A percentile compares a stretch with the other conserved stretches of the same genome.
These are phyloP conservation scores for Pipistrellus pipistrellus DNA, from an alignment of 2,797 vertebrate genomes.

Conservation along the genomic window DNA sequence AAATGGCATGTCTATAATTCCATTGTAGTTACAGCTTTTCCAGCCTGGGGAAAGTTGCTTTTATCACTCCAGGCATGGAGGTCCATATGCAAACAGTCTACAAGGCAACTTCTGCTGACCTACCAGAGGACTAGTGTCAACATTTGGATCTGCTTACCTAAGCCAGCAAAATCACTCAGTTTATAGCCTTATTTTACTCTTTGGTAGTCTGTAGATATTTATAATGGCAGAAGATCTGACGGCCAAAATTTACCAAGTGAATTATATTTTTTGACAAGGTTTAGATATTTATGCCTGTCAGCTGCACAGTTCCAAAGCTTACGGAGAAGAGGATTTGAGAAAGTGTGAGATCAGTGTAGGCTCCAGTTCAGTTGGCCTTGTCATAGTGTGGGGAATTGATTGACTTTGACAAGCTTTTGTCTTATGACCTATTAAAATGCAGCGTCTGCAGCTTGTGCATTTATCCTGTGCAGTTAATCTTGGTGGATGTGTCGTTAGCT, in stretches of 20 bases:
- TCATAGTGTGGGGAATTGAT: constrained; percentile 73
- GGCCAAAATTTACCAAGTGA: constrained; percentile 47
- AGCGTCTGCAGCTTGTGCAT: constrained; percentile 80
- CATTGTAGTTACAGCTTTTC: constrained; percentile 41
- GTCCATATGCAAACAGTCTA: constrained; percentile 40
- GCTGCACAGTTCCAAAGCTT: constrained; percentile 10
- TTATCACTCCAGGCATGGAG: not conserved
- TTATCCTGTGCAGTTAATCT: constrained; percentile 80
- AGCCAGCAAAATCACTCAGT: not conserved
- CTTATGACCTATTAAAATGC: constrained; percentile 83
- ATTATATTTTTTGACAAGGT: not conserved
- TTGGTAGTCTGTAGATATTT: constrained; percentile 44
- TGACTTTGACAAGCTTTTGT: constrained; percentile 86
- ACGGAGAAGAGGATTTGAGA: constrained; percentile 76
- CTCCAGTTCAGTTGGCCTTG: constrained; percentile 70
- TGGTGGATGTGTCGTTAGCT: constrained; percentile 74
- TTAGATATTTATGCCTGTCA: constrained; percentile 46
- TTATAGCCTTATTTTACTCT: constrained; percentile 13
- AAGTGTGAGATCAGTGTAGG: constrained; percentile 70
- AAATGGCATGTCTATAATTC: constrained; percentile 54
- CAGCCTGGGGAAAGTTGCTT: not conserved
- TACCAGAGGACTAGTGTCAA: not conserved
- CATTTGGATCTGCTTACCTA: constrained; percentile 43
- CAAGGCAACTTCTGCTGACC: constrained; percentile 81
- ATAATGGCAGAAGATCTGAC: constrained; percentile 10